Evolutionary conservation across 2,113 vertebrate genomes (phyloP).

Genomic region (Heteronetta atricapilla): DNA sequence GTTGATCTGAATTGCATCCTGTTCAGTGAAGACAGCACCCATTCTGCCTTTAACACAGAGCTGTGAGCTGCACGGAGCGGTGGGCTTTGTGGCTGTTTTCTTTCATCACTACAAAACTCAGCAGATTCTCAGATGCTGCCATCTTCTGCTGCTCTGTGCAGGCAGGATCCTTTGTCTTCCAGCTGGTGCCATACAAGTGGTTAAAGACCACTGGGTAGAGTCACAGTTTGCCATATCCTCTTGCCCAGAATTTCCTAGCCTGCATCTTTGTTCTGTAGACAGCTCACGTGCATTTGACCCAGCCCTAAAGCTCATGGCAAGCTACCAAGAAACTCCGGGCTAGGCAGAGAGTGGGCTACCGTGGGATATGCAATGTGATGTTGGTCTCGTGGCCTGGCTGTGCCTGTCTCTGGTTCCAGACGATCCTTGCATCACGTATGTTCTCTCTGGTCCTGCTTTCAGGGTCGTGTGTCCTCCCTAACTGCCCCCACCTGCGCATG

Average conservation of each 20-base stretch:
- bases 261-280: neutral
- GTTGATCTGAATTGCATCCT: neutral
- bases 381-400: conserved; percentile 66
- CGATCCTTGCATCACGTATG: conserved; percentile 52
- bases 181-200: neutral
- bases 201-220: neutral
- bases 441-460: conserved; percentile 41
- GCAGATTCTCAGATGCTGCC: neutral
- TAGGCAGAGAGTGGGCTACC: conserved; percentile 69
- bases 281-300: neutral
- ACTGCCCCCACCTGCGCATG: conserved; percentile 35
- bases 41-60: neutral
- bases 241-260: neutral
- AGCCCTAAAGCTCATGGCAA: neutral
- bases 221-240: neutral
- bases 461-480: neutral
- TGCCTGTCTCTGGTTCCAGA: conserved; percentile 48
- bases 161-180: neutral
- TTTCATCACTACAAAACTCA: neutral
- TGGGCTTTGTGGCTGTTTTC: neutral
- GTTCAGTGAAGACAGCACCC: neutral
- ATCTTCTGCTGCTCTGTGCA: neutral
- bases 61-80: neutral
- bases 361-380: conserved; percentile 35
- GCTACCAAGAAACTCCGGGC: neutral